phyloP scores from a whole-genome alignment of 2,888 invertebrate species.

The Eupelmus urozonus region DNA sequence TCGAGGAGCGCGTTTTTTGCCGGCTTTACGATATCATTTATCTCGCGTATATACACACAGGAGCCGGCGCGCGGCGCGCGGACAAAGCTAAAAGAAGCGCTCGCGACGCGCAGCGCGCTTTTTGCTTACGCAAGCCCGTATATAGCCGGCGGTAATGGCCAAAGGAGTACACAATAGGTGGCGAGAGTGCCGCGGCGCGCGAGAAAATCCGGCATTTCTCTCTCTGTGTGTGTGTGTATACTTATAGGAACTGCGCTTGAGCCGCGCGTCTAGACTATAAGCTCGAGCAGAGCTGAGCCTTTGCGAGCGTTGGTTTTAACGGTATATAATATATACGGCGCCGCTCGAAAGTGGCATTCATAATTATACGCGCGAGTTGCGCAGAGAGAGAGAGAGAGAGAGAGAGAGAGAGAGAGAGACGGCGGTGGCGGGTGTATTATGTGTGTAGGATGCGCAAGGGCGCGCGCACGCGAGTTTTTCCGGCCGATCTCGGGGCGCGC shows the following conservation, averaged over 20 bases:
- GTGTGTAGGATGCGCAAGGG: background rate
- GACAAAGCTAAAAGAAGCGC: conserved; percentile 49
- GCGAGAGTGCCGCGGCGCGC: background rate
- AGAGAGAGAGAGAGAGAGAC: too few species aligned
- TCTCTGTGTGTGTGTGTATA: conserved; percentile 51
- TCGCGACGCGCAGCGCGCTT: conserved; percentile 32
- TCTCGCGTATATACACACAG: conserved; percentile 25
- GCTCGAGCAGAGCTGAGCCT: too few species aligned
- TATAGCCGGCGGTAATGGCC: conserved; percentile 46
- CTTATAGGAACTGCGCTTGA: too few species aligned
- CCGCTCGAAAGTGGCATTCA: conserved; percentile 64
- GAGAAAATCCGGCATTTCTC: conserved; percentile 67
- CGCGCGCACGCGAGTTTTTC: conserved; percentile 31
- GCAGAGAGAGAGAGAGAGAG: too few species aligned
- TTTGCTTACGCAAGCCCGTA: conserved; percentile 50
- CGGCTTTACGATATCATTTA: conserved; percentile 50
- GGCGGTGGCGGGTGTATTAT: background rate
- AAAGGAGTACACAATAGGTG: conserved; percentile 35
- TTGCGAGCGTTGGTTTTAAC: too few species aligned
- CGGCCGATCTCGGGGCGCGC: background rate
- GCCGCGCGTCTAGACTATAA: too few species aligned
- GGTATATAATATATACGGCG: conserved; percentile 60
- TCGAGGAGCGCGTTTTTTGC: conserved; percentile 17
- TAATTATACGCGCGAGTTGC: conserved; percentile 67
- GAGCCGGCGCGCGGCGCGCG: background rate